Conservation (phyloP, 1,140 invertebrate genomes). For the Platorchestia sp. region DNA sequence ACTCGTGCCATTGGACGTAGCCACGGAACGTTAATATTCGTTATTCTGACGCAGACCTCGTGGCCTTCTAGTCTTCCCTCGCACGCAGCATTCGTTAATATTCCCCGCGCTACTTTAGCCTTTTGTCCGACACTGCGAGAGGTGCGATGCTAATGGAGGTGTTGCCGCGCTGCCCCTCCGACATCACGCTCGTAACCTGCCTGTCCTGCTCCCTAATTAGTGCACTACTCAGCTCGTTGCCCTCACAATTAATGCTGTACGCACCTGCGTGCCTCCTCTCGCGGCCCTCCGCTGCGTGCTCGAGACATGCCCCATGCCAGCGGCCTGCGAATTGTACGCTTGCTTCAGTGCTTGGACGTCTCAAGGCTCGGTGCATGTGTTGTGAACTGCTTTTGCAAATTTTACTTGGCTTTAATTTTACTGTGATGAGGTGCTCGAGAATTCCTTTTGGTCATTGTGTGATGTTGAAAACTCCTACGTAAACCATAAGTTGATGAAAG, state of each 20-base stretch:
- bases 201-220: neutral
- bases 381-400: neutral
- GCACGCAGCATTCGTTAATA: neutral
- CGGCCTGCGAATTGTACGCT: neutral
- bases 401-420: neutral
- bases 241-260: constrained; percentile 15
- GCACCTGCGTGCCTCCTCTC: neutral
- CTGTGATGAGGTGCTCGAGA: no score
- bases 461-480: no score
- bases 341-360: neutral
- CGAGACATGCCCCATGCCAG: neutral
- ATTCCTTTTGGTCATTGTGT: no score
- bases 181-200: constrained; percentile 41
- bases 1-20: neutral
- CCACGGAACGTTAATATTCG: neutral
- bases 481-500: neutral
- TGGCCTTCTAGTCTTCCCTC: neutral
- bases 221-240: neutral
- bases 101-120: neutral
- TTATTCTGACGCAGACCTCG: neutral
- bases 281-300: neutral
- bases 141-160: constrained; percentile 13
- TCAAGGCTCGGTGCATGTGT: neutral
- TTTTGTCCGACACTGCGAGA: neutral
- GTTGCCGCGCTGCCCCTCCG: constrained; percentile 5